Conservation (phyloP, 35 echinoderm and acorn worm genomes). For the Holothuria glaberrima region DNA sequence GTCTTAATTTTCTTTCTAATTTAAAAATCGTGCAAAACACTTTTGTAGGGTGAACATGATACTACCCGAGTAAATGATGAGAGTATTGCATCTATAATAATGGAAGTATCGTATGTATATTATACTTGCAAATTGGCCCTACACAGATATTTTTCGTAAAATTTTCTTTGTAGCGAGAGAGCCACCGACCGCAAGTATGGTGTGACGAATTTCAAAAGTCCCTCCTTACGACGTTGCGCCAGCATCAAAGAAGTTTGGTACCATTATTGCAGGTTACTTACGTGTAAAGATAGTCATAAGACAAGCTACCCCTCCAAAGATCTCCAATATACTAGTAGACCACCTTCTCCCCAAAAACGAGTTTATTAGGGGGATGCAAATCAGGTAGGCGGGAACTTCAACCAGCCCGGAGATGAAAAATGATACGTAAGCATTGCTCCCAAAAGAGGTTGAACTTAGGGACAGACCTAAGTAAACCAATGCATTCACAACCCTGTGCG, state of each 20-base stretch:
- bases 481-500: conserved; percentile 54
- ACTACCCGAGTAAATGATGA: no score
- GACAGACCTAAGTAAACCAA: conserved; percentile 78
- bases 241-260: background rate
- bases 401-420: conserved; percentile 76
- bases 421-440: conserved; percentile 64
- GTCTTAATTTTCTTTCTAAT: no score
- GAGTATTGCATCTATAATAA: no score
- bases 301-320: conserved; percentile 85
- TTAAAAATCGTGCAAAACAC: background rate
- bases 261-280: conserved; percentile 1
- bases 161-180: no score
- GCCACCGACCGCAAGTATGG: no score
- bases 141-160: no score
- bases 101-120: no score
- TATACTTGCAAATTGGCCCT: no score
- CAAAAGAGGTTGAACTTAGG: conserved; percentile 63
- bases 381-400: conserved; percentile 82
- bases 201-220: no score
- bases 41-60: no score
- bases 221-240: no score
- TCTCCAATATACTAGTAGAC: conserved; percentile 52
- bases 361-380: conserved; percentile 68
- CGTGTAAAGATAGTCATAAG: conserved; percentile 63
- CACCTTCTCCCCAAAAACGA: conserved; percentile 66